A percentile compares a stretch with the other conserved stretches of the same genome.
Evolutionary conservation across 2,888 invertebrate genomes (phyloP).

Genomic region (Crossocerus cetratus): DNA sequence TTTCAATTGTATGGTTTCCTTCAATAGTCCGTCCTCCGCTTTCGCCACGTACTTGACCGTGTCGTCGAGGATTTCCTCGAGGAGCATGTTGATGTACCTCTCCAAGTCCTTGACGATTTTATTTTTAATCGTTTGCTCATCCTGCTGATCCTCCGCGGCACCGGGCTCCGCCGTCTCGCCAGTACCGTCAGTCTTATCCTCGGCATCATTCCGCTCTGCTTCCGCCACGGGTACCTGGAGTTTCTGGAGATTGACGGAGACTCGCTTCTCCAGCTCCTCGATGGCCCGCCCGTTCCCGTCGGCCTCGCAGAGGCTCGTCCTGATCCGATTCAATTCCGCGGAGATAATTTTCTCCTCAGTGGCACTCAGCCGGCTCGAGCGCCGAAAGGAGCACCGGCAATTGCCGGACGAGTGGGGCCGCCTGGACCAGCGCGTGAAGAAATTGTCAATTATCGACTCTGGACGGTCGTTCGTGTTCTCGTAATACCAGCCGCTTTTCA

Average conservation of each 20-base stretch:
- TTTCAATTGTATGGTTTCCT: slow-evolving; percentile 8
- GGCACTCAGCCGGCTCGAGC: slow-evolving; percentile 63
- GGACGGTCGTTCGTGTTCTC: slow-evolving; percentile 64
- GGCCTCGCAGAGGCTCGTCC: slow-evolving; percentile 70
- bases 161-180: not conserved
- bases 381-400: slow-evolving; percentile 72
- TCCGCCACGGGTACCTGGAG: slow-evolving; percentile 22
- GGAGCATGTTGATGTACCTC: slow-evolving; percentile 69
- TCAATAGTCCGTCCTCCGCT: slow-evolving; percentile 49
- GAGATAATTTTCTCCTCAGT: slow-evolving; percentile 65
- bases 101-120: slow-evolving; percentile 72
- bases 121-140: slow-evolving; percentile 54
- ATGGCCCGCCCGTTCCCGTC: slow-evolving; percentile 66
- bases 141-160: not conserved
- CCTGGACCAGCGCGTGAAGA: slow-evolving; percentile 70
- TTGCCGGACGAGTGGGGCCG: slow-evolving; percentile 72
- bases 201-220: slow-evolving; percentile 10
- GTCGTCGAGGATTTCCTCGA: slow-evolving; percentile 73
- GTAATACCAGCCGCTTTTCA: slow-evolving; percentile 63
- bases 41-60: slow-evolving; percentile 68
- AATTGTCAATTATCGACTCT: slow-evolving; percentile 72
- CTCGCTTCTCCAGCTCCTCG: slow-evolving; percentile 65
- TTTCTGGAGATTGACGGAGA: slow-evolving; percentile 62
- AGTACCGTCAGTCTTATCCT: not conserved
- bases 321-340: slow-evolving; percentile 69